A percentile compares a stretch with the other conserved stretches of the same genome.
These are phyloP conservation scores for Drosophila stalkeri DNA, from an alignment of 2,888 invertebrate species.

Conservation along the genomic window DNA sequence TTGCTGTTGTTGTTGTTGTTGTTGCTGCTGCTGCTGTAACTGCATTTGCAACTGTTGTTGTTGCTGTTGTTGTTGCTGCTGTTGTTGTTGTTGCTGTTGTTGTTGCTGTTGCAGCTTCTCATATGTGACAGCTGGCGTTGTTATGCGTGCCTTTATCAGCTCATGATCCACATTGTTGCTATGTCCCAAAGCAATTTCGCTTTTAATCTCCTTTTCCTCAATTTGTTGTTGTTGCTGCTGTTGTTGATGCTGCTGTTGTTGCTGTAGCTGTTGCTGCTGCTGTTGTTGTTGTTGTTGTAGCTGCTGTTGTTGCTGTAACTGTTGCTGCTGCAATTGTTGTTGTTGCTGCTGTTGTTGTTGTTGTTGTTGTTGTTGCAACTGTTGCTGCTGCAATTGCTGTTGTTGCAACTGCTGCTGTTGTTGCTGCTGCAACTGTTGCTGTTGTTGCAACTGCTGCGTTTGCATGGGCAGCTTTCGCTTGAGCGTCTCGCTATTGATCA, in stretches of 20 bases:
- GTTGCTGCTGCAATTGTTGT: constrained; percentile 11
- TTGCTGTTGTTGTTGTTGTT: constrained; percentile 34
- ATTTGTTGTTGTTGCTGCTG: constrained; percentile 25
- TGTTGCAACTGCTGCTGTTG: constrained; percentile 21
- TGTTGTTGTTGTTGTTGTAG: background rate
- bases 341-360: constrained; percentile 30
- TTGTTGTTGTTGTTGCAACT: constrained; percentile 18
- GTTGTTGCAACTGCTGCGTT: constrained; percentile 13
- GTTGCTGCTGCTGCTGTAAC: constrained; percentile 32
- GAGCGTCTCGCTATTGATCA: constrained; percentile 33
- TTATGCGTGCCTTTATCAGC: constrained; percentile 25
- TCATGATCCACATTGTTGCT: constrained; percentile 50
- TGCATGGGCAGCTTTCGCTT: constrained; percentile 60
- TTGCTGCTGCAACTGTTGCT: constrained; percentile 8
- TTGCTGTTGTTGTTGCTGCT: constrained; percentile 4
- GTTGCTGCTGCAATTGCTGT: background rate
- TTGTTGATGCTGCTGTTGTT: background rate
- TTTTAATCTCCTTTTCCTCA: constrained; percentile 51
- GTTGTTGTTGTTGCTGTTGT: constrained; percentile 26
- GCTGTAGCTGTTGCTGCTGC: constrained; percentile 12
- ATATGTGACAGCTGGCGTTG: constrained; percentile 29
- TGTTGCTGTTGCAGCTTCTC: constrained; percentile 52
- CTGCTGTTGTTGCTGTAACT: constrained; percentile 22
- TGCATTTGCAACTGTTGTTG: constrained; percentile 34
- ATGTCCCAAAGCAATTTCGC: constrained; percentile 36